Conservation (phyloP, 2,797 vertebrate species). For the Lycodopsis pacificus region DNA sequence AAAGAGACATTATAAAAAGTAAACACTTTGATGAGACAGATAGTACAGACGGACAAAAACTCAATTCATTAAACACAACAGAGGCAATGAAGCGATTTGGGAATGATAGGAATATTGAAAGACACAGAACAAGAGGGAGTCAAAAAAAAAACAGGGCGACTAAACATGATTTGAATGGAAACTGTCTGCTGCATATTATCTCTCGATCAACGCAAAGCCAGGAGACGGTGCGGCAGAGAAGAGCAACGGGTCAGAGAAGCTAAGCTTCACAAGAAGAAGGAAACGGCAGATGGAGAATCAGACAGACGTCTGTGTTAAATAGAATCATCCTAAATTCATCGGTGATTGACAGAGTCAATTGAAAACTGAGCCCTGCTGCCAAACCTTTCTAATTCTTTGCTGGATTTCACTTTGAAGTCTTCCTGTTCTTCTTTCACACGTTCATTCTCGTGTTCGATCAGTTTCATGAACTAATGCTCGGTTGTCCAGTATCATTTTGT, state of each 20-base stretch:
- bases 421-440: background rate
- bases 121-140: background rate
- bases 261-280: background rate
- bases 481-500: background rate
- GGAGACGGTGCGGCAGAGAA: background rate
- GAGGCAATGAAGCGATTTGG: constrained; percentile 7
- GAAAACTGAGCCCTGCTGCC: background rate
- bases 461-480: background rate
- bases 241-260: background rate
- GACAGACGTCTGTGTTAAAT: background rate
- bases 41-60: constrained; percentile 27
- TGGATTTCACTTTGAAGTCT: background rate
- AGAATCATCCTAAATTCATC: background rate
- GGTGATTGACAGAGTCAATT: constrained; percentile 12
- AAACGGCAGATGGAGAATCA: background rate
- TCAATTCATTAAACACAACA: constrained; percentile 33
- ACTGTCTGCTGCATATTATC: constrained; percentile 6
- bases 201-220: constrained; percentile 16
- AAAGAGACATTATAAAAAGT: constrained; percentile 17
- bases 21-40: constrained; percentile 36
- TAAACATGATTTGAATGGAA: constrained; percentile 6
- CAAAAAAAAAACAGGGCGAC: background rate
- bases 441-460: background rate
- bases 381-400: background rate
- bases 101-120: constrained; percentile 13